These are phyloP conservation scores for Sandelia bainsii DNA, from an alignment of 2,797 vertebrate species.

Conservation along the genomic window DNA sequence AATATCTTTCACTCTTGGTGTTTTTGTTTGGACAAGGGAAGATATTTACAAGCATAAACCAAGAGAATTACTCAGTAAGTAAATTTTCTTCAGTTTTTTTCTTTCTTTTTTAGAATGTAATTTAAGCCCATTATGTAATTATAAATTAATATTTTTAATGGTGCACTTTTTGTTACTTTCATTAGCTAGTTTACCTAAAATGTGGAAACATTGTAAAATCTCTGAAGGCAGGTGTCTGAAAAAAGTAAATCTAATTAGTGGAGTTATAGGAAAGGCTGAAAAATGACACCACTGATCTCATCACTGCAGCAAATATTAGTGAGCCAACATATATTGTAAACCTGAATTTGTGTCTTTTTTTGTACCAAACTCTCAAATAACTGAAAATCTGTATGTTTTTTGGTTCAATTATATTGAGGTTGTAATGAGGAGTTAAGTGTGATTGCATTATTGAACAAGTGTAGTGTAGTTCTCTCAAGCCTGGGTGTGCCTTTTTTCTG, in stretches of 20 bases:
- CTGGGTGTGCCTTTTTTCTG: slow-evolving; percentile 85
- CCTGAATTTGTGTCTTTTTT: slow-evolving; percentile 4
- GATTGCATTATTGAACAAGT: slow-evolving; percentile 78
- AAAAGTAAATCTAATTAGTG: slow-evolving; percentile 61
- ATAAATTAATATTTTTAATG: slow-evolving; percentile 30
- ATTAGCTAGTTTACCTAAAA: slow-evolving; percentile 19
- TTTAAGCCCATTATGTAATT: slow-evolving; percentile 30
- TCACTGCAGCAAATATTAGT: slow-evolving; percentile 61
- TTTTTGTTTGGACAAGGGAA: slow-evolving; percentile 39
- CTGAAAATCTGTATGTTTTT: background rate
- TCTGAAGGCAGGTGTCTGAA: slow-evolving; percentile 51
- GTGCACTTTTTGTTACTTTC: slow-evolving; percentile 28
- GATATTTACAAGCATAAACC: slow-evolving; percentile 54
- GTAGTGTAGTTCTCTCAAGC: slow-evolving; percentile 70
- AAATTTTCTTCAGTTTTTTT: slow-evolving; percentile 48
- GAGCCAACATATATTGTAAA: slow-evolving; percentile 6
- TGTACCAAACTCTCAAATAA: background rate
- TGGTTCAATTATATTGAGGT: slow-evolving; percentile 23
- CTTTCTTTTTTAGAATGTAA: slow-evolving; percentile 23
- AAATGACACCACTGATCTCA: slow-evolving; percentile 75
- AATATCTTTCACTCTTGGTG: slow-evolving; percentile 41
- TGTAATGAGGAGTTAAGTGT: slow-evolving; percentile 37
- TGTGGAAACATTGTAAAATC: background rate
- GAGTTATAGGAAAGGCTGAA: slow-evolving; percentile 55
- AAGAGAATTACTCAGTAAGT: slow-evolving; percentile 67